These are phyloP conservation scores for Latrodectus elegans DNA, from an alignment of 2,888 invertebrate species.

Conservation along the genomic window DNA sequence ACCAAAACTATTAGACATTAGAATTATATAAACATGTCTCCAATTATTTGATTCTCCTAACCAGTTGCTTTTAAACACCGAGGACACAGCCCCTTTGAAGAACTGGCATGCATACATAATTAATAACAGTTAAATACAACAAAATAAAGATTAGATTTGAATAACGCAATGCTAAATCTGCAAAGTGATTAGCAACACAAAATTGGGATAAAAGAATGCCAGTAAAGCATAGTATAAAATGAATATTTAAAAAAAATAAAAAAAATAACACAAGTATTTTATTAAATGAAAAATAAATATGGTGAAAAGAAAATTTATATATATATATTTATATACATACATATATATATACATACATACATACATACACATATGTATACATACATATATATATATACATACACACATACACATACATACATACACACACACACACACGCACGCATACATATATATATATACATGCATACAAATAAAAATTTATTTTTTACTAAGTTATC, in stretches of 20 bases:
- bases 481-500: too few relatives aligned
- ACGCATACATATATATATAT: constrained; percentile 14
- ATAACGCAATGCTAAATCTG: too few relatives aligned
- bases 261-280: not conserved
- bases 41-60: too few relatives aligned
- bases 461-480: not conserved
- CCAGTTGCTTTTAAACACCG: too few relatives aligned
- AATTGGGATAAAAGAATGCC: not conserved
- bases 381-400: not conserved
- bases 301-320: not conserved
- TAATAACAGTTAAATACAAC: too few relatives aligned
- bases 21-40: not conserved
- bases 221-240: not conserved
- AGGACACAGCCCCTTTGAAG: not conserved
- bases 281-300: not conserved
- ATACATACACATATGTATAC: too few relatives aligned
- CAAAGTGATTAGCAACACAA: not conserved
- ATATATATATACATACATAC: too few relatives aligned
- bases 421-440: constrained; percentile 34
- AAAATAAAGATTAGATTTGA: not conserved
- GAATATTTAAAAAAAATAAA: not conserved
- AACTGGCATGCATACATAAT: not conserved
- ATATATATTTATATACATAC: not conserved
- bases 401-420: not conserved
- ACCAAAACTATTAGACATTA: too few relatives aligned